Conservation (phyloP, 2,113 vertebrate genomes). For the Oreochromis spilurus region DNA sequence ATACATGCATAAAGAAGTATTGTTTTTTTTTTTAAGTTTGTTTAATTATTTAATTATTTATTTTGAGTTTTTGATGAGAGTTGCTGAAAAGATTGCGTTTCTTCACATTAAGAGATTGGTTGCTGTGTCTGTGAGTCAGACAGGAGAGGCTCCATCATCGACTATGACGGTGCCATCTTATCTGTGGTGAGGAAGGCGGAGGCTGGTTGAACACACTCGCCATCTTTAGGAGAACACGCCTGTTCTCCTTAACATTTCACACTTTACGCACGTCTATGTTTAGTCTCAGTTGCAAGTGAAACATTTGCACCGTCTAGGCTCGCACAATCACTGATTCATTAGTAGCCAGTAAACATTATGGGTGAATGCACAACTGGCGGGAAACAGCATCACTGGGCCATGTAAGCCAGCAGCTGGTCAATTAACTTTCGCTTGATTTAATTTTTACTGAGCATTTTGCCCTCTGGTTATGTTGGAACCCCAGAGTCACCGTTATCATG, state of each 20-base stretch:
- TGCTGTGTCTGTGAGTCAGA: background rate
- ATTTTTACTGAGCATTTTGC: background rate
- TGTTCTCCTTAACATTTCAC: background rate
- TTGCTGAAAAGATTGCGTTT: background rate
- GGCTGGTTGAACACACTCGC: background rate
- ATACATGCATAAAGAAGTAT: background rate
- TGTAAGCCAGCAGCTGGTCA: background rate
- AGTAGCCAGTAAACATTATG: background rate
- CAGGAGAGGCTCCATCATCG: background rate
- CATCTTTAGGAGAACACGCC: background rate
- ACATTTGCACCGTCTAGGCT: background rate
- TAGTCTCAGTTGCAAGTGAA: background rate
- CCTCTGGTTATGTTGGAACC: background rate
- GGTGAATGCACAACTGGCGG: background rate
- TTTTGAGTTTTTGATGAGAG: background rate
- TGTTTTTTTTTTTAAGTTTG: background rate
- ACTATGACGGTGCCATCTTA: background rate
- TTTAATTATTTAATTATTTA: background rate
- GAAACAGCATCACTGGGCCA: background rate
- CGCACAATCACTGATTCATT: background rate
- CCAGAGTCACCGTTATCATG: background rate
- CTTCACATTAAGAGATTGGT: background rate
- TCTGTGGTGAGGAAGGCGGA: background rate
- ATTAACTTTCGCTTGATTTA: background rate
- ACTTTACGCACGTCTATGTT: accelerated